Conservation (phyloP, 2,888 invertebrate genomes). For the Mythimna loreyi region DNA sequence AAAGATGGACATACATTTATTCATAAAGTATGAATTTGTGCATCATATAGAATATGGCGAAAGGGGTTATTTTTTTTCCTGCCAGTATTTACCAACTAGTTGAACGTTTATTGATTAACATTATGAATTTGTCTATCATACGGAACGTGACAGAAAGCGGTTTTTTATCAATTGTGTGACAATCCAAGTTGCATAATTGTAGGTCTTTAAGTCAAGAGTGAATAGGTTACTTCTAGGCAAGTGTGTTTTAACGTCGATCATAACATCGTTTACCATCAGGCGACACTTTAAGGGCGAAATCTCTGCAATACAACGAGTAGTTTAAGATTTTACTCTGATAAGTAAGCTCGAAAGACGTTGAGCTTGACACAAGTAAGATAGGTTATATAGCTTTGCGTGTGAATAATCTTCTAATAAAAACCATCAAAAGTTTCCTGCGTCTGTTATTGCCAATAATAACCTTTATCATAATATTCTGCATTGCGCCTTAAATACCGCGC, state of each 20-base stretch:
- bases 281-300: no score
- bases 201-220: not conserved
- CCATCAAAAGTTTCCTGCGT: not conserved
- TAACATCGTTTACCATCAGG: no score
- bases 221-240: not conserved
- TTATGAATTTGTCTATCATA: no score
- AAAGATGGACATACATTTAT: no score
- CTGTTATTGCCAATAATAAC: constrained; percentile 30
- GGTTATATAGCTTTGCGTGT: not conserved
- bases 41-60: no score
- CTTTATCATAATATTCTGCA: constrained; percentile 35
- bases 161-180: no score
- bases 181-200: not conserved
- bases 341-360: not conserved
- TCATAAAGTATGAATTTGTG: no score
- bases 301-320: not conserved
- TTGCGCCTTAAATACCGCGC: constrained; percentile 53
- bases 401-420: constrained; percentile 10
- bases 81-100: no score
- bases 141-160: no score
- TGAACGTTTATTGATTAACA: no score
- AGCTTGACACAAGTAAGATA: not conserved
- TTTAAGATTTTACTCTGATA: not conserved
- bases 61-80: no score
- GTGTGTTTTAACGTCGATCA: not conserved